Conservation (phyloP, 2,113 vertebrate genomes). For the Cavia aperea region DNA sequence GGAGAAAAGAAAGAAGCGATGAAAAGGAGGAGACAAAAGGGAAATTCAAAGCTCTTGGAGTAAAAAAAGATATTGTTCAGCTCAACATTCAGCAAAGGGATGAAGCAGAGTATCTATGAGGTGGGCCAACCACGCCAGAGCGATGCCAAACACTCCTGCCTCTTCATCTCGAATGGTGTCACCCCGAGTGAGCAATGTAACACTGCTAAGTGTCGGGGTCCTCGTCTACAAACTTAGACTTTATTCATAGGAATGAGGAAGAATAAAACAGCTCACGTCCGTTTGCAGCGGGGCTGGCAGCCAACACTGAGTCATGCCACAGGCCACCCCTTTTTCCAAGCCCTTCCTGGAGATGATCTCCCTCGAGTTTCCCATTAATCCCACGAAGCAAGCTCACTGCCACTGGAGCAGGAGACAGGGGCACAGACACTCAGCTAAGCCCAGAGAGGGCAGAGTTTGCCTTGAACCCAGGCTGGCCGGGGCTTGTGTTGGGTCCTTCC, state of each 20-base stretch:
- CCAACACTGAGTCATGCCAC: neutral
- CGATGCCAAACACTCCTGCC: neutral
- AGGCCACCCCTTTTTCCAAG: neutral
- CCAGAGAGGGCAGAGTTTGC: neutral
- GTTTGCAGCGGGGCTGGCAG: neutral
- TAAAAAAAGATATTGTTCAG: neutral
- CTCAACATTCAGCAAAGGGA: neutral
- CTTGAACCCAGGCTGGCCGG: neutral
- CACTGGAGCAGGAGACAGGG: neutral
- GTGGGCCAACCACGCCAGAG: neutral
- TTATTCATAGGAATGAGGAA: neutral
- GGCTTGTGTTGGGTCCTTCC: no score
- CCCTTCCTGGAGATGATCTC: rapidly evolving
- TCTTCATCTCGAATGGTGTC: neutral
- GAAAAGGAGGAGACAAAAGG: neutral
- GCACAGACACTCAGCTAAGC: neutral
- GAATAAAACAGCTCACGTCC: neutral
- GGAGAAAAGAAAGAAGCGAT: neutral
- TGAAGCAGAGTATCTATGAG: neutral
- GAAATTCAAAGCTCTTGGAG: neutral
- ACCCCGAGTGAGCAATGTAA: neutral
- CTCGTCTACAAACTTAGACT: neutral
- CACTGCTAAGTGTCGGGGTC: neutral
- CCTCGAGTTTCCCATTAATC: neutral
- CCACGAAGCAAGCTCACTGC: rapidly evolving